Evolutionary conservation across 2,797 vertebrate species (phyloP).

Genomic region (Remorina albescens): DNA sequence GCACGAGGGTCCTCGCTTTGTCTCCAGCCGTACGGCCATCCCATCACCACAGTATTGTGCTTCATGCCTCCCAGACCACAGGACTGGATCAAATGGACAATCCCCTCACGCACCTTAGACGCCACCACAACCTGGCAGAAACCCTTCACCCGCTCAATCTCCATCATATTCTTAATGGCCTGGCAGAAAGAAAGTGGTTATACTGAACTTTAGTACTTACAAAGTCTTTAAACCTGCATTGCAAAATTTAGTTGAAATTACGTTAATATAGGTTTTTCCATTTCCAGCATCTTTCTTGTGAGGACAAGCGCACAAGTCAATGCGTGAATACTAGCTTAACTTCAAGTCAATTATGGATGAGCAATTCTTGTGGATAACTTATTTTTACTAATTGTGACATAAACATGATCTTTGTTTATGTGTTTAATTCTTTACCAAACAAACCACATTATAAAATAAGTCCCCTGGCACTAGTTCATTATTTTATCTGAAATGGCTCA

Average conservation of each 20-base stretch:
- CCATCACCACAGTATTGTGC: constrained; percentile 97
- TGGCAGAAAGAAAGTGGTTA: constrained; percentile 59
- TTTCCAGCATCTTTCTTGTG: background rate
- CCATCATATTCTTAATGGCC: constrained; percentile 99
- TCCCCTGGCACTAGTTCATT: background rate
- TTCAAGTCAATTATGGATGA: background rate
- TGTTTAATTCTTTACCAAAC: constrained; percentile 13
- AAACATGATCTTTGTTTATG: background rate
- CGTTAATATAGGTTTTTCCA: background rate
- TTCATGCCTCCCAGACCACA: constrained; percentile 98
- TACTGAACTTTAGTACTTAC: background rate
- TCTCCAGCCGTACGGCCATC: constrained; percentile 98
- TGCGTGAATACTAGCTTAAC: background rate
- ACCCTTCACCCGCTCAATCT: constrained; percentile 97
- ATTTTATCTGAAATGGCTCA: constrained; percentile 52
- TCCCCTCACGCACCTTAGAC: constrained; percentile 93
- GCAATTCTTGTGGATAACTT: constrained; percentile 15
- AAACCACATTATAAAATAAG: constrained; percentile 26
- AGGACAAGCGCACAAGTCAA: background rate
- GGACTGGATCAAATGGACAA: constrained; percentile 96
- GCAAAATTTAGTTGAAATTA: constrained; percentile 1
- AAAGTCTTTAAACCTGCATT: background rate
- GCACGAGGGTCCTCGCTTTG: constrained; percentile 98
- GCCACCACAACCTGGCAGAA: constrained; percentile 98
- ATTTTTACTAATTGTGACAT: constrained; percentile 11